These are phyloP conservation scores for Heliconius aoede DNA, from an alignment of 2,888 invertebrate genomes.

Conservation along the genomic window DNA sequence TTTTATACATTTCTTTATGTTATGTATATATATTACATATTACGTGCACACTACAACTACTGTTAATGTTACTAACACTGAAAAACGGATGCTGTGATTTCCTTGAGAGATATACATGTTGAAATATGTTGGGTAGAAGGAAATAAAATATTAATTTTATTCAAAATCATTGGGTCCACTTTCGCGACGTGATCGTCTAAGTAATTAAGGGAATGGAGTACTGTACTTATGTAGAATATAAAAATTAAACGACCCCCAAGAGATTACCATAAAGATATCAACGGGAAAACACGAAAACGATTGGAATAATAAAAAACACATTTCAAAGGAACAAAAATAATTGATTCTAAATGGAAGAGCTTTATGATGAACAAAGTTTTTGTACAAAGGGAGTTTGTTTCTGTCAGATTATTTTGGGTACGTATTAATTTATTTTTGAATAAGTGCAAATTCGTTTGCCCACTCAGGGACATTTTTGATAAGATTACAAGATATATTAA, in stretches of 20 bases:
- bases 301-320: conserved; percentile 34
- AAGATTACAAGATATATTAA: not conserved
- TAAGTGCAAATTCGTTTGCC: conserved; percentile 15
- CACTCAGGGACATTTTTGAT: not conserved
- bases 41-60: conserved; percentile 7
- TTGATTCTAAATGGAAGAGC: conserved; percentile 40
- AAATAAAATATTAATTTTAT: conserved; percentile 26
- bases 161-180: conserved; percentile 1
- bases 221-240: conserved; percentile 16
- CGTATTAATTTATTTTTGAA: conserved; percentile 20
- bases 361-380: conserved; percentile 42
- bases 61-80: not conserved
- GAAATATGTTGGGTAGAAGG: not conserved
- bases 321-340: conserved; percentile 36
- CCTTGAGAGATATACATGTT: not conserved
- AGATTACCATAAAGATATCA: conserved; percentile 38
- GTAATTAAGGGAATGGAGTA: conserved; percentile 23
- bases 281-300: conserved; percentile 31
- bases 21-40: not conserved
- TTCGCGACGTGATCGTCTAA: conserved; percentile 1
- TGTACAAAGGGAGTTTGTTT: conserved; percentile 30
- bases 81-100: too few species aligned
- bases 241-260: conserved; percentile 31
- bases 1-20: not conserved
- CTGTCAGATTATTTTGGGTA: conserved; percentile 24